A percentile compares a stretch with the other conserved stretches of the same genome.
phyloP scores from a whole-genome alignment of 2,113 vertebrate genomes.

The Pseudorhombus dupliciocellatus region DNA sequence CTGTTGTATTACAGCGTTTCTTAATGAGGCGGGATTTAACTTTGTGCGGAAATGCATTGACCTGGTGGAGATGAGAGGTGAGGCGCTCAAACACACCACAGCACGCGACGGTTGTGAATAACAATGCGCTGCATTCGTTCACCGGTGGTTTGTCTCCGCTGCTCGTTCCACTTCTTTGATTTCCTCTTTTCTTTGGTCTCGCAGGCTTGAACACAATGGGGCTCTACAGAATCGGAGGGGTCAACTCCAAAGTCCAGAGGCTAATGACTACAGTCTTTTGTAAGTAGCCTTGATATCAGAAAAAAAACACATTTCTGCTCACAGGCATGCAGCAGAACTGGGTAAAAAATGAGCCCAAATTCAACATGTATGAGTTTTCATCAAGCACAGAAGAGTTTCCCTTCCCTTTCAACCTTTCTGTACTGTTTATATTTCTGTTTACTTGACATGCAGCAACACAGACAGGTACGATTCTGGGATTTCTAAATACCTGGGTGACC shows the following conservation, averaged over 20 bases:
- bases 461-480: background rate
- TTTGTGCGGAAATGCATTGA: constrained; percentile 94
- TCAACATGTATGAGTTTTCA: no score
- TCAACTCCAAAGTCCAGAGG: constrained; percentile 98
- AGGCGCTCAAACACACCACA: constrained; percentile 3
- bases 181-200: background rate
- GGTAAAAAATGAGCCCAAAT: background rate
- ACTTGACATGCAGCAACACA: background rate
- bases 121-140: background rate
- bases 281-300: constrained; percentile 71
- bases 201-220: constrained; percentile 93
- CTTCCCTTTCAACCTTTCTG: background rate
- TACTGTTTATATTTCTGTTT: background rate
- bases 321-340: background rate
- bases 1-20: constrained; percentile 84
- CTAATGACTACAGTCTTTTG: constrained; percentile 97
- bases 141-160: background rate
- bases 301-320: background rate
- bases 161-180: background rate
- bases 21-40: constrained; percentile 97
- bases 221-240: constrained; percentile 97
- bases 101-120: constrained; percentile 14
- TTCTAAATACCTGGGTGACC: background rate
- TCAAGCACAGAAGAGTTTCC: background rate
- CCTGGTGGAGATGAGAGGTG: constrained; percentile 91